Evolutionary conservation across 2,113 vertebrate species (phyloP).

Genomic region (Balaeniceps rex): DNA sequence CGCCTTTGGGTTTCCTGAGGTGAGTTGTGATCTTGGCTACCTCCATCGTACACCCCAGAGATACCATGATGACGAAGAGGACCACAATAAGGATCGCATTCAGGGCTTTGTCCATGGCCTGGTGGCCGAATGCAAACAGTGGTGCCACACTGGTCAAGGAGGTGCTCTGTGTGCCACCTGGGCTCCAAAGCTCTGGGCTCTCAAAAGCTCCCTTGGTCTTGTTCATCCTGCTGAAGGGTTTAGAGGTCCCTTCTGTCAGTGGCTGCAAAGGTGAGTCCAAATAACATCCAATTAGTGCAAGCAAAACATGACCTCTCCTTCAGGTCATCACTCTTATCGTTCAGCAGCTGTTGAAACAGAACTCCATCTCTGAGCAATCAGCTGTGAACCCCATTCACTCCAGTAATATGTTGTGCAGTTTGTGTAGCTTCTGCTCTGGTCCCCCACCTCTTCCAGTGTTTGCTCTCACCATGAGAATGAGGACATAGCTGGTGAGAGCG

Average conservation of each 20-base stretch:
- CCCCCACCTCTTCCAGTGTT: neutral
- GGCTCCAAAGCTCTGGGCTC: neutral
- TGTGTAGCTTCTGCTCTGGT: neutral
- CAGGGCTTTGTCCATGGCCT: conserved; percentile 57
- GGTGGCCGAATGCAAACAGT: conserved; percentile 4
- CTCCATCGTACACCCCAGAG: conserved; percentile 84
- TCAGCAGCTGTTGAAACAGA: neutral
- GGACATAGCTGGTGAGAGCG: neutral
- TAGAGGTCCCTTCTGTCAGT: neutral
- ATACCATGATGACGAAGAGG: conserved; percentile 76
- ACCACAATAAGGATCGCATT: conserved; percentile 51
- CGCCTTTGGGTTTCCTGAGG: conserved; percentile 78
- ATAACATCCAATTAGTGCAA: neutral
- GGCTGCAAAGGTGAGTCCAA: neutral
- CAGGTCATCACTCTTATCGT: neutral
- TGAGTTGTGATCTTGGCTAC: conserved; percentile 79
- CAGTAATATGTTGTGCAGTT: neutral
- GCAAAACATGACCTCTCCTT: neutral
- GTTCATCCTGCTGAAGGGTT: neutral
- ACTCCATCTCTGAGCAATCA: neutral
- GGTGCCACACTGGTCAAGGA: conserved; percentile 26
- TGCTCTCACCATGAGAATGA: fast-evolving
- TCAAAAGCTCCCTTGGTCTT: neutral
- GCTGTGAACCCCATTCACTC: neutral
- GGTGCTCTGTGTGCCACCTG: neutral